phyloP scores from a whole-genome alignment of 2,888 invertebrate species.

The Elysia crispata region DNA sequence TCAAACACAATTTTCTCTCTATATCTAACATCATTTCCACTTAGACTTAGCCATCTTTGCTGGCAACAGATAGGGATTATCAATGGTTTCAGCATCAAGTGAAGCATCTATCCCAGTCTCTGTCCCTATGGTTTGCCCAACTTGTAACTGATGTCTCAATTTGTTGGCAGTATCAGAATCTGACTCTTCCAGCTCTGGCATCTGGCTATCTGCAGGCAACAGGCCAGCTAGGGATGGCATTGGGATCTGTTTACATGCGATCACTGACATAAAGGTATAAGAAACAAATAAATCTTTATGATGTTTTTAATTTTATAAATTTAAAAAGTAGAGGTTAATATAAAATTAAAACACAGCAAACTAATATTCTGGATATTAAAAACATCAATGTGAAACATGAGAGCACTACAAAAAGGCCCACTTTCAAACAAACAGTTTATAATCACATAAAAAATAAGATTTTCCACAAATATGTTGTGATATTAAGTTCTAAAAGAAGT shows the following conservation, averaged over 20 bases:
- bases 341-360: too few relatives aligned
- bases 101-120: constrained; percentile 26
- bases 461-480: too few relatives aligned
- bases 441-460: too few relatives aligned
- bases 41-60: constrained; percentile 76
- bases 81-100: constrained; percentile 80
- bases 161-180: constrained; percentile 54
- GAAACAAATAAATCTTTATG: too few relatives aligned
- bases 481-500: too few relatives aligned
- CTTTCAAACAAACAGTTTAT: too few relatives aligned
- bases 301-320: too few relatives aligned
- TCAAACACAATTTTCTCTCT: too few relatives aligned
- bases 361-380: too few relatives aligned
- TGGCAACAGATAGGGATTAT: constrained; percentile 86
- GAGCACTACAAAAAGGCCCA: too few relatives aligned
- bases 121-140: background rate
- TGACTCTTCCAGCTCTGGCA: constrained; percentile 85
- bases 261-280: constrained; percentile 85
- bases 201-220: constrained; percentile 94
- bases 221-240: constrained; percentile 91
- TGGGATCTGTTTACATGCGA: constrained; percentile 88
- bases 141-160: constrained; percentile 9
- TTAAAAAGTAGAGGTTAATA: too few relatives aligned
- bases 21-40: constrained; percentile 22
- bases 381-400: too few relatives aligned